phyloP scores from a whole-genome alignment of 2,888 invertebrate species.

The Nudaria mundana region DNA sequence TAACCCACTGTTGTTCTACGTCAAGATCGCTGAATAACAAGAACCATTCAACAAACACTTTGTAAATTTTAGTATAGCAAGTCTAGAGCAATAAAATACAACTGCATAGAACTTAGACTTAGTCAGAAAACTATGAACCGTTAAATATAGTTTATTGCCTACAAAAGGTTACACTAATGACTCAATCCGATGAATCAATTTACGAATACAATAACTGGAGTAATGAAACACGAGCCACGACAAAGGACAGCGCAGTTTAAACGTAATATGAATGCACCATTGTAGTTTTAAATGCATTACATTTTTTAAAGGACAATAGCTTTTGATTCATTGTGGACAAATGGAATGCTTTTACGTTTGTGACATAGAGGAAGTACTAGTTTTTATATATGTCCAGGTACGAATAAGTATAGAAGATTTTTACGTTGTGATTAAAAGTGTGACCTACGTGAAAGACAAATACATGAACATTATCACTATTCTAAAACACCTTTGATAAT shows the following conservation, averaged over 20 bases:
- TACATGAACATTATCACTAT: too few species aligned
- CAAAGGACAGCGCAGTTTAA: slow-evolving; percentile 21
- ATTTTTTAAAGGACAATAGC: slow-evolving; percentile 37
- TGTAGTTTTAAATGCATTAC: slow-evolving; percentile 38
- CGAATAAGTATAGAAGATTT: not conserved
- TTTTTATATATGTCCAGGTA: not conserved
- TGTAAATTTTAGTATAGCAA: too few species aligned
- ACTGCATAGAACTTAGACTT: too few species aligned
- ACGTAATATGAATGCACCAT: slow-evolving; percentile 25
- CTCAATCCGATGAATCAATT: slow-evolving; percentile 54
- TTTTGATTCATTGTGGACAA: slow-evolving; percentile 4
- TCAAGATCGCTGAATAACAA: too few species aligned
- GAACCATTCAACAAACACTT: too few species aligned
- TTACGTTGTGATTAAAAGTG: too few species aligned
- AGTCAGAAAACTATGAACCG: slow-evolving; percentile 35
- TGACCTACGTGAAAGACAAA: too few species aligned
- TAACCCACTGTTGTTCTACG: too few species aligned
- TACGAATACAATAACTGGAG: slow-evolving; percentile 35
- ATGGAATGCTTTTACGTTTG: slow-evolving; percentile 8
- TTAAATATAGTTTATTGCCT: slow-evolving; percentile 20
- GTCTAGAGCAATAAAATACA: too few species aligned
- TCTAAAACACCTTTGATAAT: too few species aligned
- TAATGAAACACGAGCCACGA: slow-evolving; percentile 18
- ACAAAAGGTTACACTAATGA: slow-evolving; percentile 50
- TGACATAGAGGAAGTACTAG: not conserved